Percentiles rank a stretch among this genome's conserved stretches.
These are phyloP conservation scores for Hypanus sabinus DNA, from an alignment of 2,113 vertebrate species.

Conservation along the genomic window DNA sequence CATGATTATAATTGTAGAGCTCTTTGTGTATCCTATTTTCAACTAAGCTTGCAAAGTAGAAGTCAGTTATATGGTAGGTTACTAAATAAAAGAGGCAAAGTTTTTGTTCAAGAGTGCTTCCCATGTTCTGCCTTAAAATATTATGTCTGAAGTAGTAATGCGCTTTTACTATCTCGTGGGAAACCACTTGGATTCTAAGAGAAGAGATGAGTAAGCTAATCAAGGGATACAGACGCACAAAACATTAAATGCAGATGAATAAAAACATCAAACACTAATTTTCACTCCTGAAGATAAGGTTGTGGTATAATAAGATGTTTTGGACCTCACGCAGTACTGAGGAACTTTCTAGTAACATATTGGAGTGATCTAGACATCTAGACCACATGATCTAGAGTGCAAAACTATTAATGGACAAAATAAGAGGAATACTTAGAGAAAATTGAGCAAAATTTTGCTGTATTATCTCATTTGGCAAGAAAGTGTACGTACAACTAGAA, in stretches of 20 bases:
- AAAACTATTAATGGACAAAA: background rate
- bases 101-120: background rate
- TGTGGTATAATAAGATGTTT: background rate
- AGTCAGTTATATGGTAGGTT: background rate
- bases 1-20: background rate
- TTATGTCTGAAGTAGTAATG: background rate
- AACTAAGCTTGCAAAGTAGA: background rate
- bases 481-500: too few species aligned
- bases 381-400: background rate
- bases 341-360: too few species aligned
- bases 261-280: background rate
- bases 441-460: too few species aligned
- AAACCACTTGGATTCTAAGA: too few species aligned
- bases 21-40: background rate
- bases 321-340: background rate
- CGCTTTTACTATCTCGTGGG: background rate
- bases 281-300: background rate
- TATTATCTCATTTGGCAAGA: too few species aligned
- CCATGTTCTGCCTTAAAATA: background rate
- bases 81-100: background rate
- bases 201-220: too few species aligned
- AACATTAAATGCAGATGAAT: too few species aligned
- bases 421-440: too few species aligned
- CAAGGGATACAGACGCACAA: too few species aligned
- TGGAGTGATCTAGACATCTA: too few species aligned